A percentile compares a stretch with the other conserved stretches of the same genome.
These are phyloP conservation scores for mouse (Mus musculus) DNA, from an alignment of 2,113 vertebrate species.

Conservation along the genomic window GRCm39 chr7:91003501-91004000, in stretches of 20 bases:
- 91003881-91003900: background rate
- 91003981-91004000: background rate
- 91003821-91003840: background rate
- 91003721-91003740: background rate
- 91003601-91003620: background rate
- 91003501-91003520: slow-evolving; percentile 10
- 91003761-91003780: background rate
- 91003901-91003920: background rate
- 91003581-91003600: background rate
- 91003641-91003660: background rate
- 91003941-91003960: background rate
- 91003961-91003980: background rate
- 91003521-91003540: background rate
- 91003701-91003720: background rate
- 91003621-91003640: slow-evolving; percentile 28
- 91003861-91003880: background rate
- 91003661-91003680: background rate
- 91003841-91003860: background rate
- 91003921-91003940: background rate
- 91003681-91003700: background rate
- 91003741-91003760: background rate
- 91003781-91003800: background rate
- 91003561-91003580: background rate
- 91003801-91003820: background rate
- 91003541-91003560: background rate